These are phyloP conservation scores for Cyprinella venusta DNA, from an alignment of 2,797 vertebrate genomes.

Conservation along the genomic window DNA sequence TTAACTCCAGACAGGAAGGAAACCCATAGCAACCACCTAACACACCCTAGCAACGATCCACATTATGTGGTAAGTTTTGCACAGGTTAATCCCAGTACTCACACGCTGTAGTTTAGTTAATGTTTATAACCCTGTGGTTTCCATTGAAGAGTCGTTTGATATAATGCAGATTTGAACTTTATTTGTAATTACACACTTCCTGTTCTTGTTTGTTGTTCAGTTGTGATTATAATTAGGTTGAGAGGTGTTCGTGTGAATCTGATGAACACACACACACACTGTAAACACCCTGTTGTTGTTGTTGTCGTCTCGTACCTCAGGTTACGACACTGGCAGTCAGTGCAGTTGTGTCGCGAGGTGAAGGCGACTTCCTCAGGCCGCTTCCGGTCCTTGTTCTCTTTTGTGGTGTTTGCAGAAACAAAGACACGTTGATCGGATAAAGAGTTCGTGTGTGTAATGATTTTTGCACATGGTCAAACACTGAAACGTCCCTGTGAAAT, in stretches of 20 bases:
- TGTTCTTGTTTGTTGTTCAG: too few species aligned
- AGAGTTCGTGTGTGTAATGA: not conserved
- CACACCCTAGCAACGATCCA: not conserved
- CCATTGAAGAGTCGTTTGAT: too few species aligned
- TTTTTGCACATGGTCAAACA: not conserved
- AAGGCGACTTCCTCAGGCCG: not conserved
- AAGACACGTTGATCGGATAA: not conserved
- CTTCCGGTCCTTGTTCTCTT: slow-evolving; percentile 34
- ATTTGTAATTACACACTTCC: too few species aligned
- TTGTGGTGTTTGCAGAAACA: not conserved
- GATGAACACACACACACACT: too few species aligned
- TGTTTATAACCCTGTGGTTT: not conserved
- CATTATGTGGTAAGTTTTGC: not conserved
- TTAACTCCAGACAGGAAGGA: not conserved
- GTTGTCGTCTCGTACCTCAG: not conserved
- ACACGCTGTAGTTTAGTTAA: too few species aligned
- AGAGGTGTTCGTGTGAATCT: too few species aligned
- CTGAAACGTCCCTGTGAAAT: not conserved
- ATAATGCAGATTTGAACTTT: too few species aligned
- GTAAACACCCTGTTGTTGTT: not conserved
- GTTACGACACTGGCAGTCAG: not conserved
- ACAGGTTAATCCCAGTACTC: not conserved
- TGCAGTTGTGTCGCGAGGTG: not conserved
- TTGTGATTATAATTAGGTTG: too few species aligned
- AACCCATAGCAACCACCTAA: not conserved